Evolutionary conservation across 2,888 invertebrate genomes (phyloP).

Genomic region (Galerucella pusilla): DNA sequence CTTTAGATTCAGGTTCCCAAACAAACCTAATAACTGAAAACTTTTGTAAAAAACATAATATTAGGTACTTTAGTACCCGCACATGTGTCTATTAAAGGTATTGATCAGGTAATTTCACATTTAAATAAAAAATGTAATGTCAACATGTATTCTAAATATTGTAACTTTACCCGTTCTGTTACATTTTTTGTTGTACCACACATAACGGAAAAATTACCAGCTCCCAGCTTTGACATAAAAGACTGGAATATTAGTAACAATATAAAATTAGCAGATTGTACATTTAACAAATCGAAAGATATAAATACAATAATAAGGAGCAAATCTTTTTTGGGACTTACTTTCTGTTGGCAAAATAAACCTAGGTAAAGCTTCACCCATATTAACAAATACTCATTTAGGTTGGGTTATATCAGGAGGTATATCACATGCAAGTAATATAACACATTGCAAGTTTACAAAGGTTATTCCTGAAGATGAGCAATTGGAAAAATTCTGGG

Average conservation of each 20-base stretch:
- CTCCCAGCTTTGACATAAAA: background rate
- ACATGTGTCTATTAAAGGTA: no score
- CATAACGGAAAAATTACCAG: background rate
- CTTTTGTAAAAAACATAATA: no score
- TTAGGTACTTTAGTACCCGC: no score
- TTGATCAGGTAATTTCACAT: no score
- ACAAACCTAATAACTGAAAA: no score
- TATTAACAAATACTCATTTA: no score
- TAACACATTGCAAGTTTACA: constrained; percentile 23
- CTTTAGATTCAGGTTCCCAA: no score
- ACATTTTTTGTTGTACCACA: background rate
- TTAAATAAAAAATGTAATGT: no score
- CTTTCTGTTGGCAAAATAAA: constrained; percentile 28
- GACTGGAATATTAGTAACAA: no score
- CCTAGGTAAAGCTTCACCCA: constrained; percentile 20
- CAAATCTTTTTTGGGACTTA: constrained; percentile 38
- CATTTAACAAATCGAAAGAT: constrained; percentile 5
- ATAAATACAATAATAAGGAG: constrained; percentile 37
- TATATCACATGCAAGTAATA: background rate
- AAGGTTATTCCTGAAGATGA: constrained; percentile 35
- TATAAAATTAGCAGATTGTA: no score
- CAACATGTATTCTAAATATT: no score
- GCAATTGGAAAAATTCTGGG: constrained; percentile 31
- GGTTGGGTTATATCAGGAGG: no score
- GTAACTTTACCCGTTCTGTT: background rate